Evolutionary conservation across 2,888 invertebrate genomes (phyloP).

Genomic region (Hermaeophaga mercurialis): DNA sequence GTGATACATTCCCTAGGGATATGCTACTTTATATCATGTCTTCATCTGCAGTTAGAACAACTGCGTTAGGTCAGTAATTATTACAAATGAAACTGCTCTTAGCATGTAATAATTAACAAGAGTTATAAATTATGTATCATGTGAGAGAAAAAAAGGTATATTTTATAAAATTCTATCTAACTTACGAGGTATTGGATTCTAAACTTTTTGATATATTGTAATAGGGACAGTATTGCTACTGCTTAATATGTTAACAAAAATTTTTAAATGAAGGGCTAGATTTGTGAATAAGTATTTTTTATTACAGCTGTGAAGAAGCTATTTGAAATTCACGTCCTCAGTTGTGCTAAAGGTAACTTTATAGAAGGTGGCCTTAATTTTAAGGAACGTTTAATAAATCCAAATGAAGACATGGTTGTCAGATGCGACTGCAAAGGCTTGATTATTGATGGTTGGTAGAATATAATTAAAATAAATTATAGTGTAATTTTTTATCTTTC

Average conservation of each 20-base stretch:
- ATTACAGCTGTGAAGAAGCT: constrained; percentile 61
- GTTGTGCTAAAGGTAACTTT: constrained; percentile 68
- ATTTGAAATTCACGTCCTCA: constrained; percentile 65
- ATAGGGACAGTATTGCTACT: too few relatives aligned
- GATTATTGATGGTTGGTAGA: constrained; percentile 50
- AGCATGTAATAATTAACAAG: too few relatives aligned
- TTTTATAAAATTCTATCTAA: too few relatives aligned
- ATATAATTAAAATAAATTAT: background rate
- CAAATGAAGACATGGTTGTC: constrained; percentile 47
- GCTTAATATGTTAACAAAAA: too few relatives aligned
- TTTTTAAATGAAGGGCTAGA: too few relatives aligned
- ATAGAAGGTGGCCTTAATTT: constrained; percentile 55
- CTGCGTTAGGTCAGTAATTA: constrained; percentile 60
- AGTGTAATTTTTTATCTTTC: constrained; percentile 30
- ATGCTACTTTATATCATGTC: constrained; percentile 65
- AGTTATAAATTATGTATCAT: too few relatives aligned
- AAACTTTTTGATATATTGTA: too few relatives aligned
- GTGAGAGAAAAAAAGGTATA: too few relatives aligned
- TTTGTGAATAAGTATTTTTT: background rate
- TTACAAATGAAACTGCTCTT: too few relatives aligned
- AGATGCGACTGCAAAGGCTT: constrained; percentile 57
- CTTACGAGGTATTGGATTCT: too few relatives aligned
- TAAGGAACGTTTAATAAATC: constrained; percentile 49
- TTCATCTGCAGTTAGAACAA: constrained; percentile 57
- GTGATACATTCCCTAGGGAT: constrained; percentile 65